Base-by-base conservation (phyloP, 2,888 invertebrate species). In the Pheosia gnoma region DNA sequence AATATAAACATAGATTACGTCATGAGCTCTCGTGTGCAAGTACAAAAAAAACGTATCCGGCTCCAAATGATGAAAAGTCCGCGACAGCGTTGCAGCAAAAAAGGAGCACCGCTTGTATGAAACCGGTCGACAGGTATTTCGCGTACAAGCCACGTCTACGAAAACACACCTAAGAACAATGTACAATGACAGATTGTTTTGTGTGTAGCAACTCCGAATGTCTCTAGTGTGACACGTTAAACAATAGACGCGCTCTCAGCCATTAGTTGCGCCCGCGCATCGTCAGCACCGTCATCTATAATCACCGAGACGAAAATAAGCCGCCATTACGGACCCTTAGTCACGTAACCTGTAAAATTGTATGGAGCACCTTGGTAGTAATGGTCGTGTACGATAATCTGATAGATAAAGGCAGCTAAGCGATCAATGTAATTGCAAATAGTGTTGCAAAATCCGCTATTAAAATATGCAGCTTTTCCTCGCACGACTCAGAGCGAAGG, bases 391-490 rank as follows among this genome's bases (percentile, higher is more conserved):
- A 69, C 77, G 75, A 83, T 82, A 81, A 87, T 84, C 80, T 70
- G 61, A 72, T 63, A 77, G 81, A 82, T 82, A 63, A 49, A 78
- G 82, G 59, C 65, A 84, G 79, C 78, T 80, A 83, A 83, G 77
- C 77, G 75, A 79, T 79, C 74, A 78, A 71, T 73, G 74, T 77
- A 77, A 82, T 82, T 81, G 83, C 80, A 75, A 80, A 84, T 75
- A 75, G 72, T 77, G 82, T 91, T 91, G 78, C 90, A 82, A 90
- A 88, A 91, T 82, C 74, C 65, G 70, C 82, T 84, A 87, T 86
- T 87, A 86, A 90, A 90, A 90, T 87, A 89, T 88, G 83, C 87
- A 86, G 89, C 90, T 91, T 86, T 92, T 93, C 89, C 90, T 85
- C 85, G 87, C 83, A 84, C 84, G 83, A 83, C 85, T 81, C 80